Evolutionary conservation across 2,113 vertebrate genomes (phyloP).

Genomic region (Vidua chalybeata): DNA sequence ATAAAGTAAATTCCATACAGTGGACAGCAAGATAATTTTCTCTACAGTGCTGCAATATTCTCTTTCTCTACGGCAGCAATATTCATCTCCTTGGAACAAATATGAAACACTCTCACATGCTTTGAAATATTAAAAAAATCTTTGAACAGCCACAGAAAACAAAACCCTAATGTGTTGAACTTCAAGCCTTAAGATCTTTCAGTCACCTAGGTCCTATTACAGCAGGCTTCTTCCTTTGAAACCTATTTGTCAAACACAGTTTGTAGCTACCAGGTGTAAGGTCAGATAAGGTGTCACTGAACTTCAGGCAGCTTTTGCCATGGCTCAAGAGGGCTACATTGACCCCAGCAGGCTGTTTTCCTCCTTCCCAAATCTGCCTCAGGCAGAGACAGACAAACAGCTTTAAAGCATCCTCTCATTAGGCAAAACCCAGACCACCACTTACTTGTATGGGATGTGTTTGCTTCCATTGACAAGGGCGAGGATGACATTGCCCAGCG

Average conservation of each 20-base stretch:
- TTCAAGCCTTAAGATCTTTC: not conserved
- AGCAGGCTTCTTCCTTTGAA: not conserved
- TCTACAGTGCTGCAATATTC: not conserved
- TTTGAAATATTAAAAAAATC: not conserved
- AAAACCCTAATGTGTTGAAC: not conserved
- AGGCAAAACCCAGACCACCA: not conserved
- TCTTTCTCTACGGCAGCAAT: not conserved
- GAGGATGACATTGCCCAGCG: constrained; percentile 96
- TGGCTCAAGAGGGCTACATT: not conserved
- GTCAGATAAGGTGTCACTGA: not conserved
- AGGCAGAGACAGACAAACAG: not conserved
- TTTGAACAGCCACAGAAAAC: not conserved
- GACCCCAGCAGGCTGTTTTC: not conserved
- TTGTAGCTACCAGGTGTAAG: not conserved
- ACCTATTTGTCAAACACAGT: not conserved
- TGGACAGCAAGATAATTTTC: not conserved
- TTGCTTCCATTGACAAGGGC: constrained; percentile 99
- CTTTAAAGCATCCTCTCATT: not conserved
- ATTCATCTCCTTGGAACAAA: not conserved
- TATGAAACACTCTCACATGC: not conserved
- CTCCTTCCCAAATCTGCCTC: not conserved
- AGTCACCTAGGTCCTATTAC: not conserved
- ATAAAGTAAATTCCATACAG: not conserved
- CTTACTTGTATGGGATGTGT: constrained; percentile 98
- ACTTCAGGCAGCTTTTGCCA: not conserved